These are phyloP conservation scores for Drosophila stalkeri DNA, from an alignment of 2,888 invertebrate species.

Conservation along the genomic window DNA sequence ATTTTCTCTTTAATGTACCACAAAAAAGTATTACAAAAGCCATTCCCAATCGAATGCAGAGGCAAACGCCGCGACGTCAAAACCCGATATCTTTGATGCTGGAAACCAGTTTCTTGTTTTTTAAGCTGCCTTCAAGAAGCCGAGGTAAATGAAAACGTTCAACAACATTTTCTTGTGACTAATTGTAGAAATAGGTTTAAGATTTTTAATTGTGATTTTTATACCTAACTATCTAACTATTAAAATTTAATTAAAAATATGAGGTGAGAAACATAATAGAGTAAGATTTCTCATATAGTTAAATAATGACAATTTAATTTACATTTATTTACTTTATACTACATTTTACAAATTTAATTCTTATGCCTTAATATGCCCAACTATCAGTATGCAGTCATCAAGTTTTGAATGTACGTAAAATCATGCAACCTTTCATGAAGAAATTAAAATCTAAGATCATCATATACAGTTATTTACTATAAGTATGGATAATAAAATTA, in stretches of 20 bases:
- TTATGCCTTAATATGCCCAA: no score
- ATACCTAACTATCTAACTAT: neutral
- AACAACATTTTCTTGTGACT: conserved; percentile 10
- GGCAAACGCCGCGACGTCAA: conserved; percentile 4
- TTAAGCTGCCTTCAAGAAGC: conserved; percentile 3
- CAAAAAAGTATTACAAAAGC: conserved; percentile 7
- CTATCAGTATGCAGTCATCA: no score
- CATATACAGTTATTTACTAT: no score
- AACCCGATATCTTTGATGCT: neutral
- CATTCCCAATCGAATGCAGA: conserved; percentile 1
- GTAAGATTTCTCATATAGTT: no score
- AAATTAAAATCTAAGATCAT: no score
- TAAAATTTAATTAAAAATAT: neutral
- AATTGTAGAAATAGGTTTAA: neutral
- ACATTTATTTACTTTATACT: no score
- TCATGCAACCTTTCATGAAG: no score
- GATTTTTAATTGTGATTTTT: neutral
- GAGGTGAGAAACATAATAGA: no score
- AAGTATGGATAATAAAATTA: no score
- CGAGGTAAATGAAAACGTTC: conserved; percentile 2
- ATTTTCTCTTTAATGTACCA: conserved; percentile 10
- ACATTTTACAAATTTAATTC: no score
- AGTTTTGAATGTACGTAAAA: no score
- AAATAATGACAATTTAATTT: no score
- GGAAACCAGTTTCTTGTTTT: conserved; percentile 3